Evolutionary conservation across 2,888 invertebrate species (phyloP).

Genomic region (Megastigmus dorsalis): DNA sequence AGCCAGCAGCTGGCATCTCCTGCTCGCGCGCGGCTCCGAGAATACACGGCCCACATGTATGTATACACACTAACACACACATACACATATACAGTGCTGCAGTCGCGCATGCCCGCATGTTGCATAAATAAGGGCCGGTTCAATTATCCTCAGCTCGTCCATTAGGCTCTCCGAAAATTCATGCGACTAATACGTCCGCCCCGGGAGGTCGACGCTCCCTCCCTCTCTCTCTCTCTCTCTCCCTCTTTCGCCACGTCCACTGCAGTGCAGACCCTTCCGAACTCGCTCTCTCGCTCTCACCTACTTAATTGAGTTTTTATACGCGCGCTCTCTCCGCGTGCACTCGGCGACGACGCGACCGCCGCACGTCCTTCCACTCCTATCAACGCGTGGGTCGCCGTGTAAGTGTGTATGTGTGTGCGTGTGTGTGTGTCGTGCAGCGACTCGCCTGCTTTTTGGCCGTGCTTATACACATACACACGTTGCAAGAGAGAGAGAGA

Average conservation of each 20-base stretch:
- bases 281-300: background rate
- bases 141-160: slow-evolving; percentile 47
- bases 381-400: background rate
- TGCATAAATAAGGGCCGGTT: slow-evolving; percentile 50
- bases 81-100: background rate
- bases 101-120: slow-evolving; percentile 36
- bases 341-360: too few relatives aligned
- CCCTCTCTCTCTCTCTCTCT: background rate
- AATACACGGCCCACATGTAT: too few relatives aligned
- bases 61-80: too few relatives aligned
- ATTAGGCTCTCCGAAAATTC: slow-evolving; percentile 42
- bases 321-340: too few relatives aligned
- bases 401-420: too few relatives aligned
- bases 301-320: slow-evolving; percentile 35
- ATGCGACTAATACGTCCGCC: slow-evolving; percentile 9
- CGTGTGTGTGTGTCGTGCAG: too few relatives aligned
- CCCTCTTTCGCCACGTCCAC: slow-evolving; percentile 11
- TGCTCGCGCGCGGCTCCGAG: too few relatives aligned
- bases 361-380: too few relatives aligned
- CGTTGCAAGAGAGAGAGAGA: background rate
- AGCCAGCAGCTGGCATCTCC: too few relatives aligned
- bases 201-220: slow-evolving; percentile 20
- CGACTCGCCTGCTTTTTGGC: too few relatives aligned
- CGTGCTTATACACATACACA: too few relatives aligned
- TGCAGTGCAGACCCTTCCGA: slow-evolving; percentile 1